A percentile compares a stretch with the other conserved stretches of the same genome.
Conservation (phyloP, 2,888 invertebrate genomes). For the Torymus auratus region DNA sequence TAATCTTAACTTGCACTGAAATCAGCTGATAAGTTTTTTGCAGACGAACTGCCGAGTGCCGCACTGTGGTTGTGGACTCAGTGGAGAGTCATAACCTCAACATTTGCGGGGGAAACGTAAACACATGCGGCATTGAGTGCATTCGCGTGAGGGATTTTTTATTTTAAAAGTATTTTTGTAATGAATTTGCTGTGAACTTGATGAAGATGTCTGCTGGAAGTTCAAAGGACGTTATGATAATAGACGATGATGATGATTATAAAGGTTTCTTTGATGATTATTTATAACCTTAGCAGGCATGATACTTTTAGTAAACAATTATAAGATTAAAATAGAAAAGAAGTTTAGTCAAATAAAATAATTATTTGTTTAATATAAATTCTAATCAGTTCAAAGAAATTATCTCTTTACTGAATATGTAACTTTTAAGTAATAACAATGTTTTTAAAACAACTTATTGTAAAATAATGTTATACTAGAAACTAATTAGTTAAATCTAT, state of each 20-base stretch:
- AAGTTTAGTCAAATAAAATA: too few relatives aligned
- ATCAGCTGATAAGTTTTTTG: conserved; percentile 37
- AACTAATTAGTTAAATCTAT: too few relatives aligned
- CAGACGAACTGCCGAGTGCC: background rate
- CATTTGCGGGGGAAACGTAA: conserved; percentile 9
- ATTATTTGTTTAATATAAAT: too few relatives aligned
- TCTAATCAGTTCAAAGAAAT: too few relatives aligned
- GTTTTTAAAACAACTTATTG: too few relatives aligned
- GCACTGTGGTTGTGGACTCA: too few relatives aligned
- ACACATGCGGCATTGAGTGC: background rate
- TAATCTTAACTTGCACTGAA: conserved; percentile 10
- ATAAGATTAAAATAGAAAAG: too few relatives aligned
- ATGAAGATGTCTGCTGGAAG: conserved; percentile 62
- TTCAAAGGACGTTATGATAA: conserved; percentile 62
- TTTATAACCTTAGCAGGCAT: too few relatives aligned
- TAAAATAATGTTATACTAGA: too few relatives aligned
- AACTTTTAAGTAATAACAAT: too few relatives aligned
- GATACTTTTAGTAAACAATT: too few relatives aligned
- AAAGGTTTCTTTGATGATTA: conserved; percentile 61
- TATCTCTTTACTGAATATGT: too few relatives aligned
- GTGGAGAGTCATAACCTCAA: conserved; percentile 17
- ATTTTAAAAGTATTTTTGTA: conserved; percentile 11
- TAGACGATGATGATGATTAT: conserved; percentile 64
- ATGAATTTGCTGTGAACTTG: conserved; percentile 10
- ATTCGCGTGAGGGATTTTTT: background rate